Evolutionary conservation across 2,888 invertebrate genomes (phyloP), one percentile per base, ranked within the genome.

Genomic region (Pseudoips prasinana): DNA sequence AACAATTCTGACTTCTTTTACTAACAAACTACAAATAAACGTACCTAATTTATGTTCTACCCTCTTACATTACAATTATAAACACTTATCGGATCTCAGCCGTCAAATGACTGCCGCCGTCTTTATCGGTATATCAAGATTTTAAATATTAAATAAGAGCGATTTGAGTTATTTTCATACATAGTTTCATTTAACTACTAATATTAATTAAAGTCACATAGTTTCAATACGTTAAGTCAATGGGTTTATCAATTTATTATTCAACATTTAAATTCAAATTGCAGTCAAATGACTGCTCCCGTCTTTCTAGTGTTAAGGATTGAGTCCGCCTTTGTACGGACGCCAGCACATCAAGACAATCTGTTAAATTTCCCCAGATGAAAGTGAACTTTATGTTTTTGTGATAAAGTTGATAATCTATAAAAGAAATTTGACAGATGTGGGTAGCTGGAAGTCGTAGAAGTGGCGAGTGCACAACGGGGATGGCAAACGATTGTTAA

Each of bases 101-200:
- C n/a, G n/a, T n/a, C n/a, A n/a, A n/a, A n/a, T n/a, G n/a, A n/a
- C 18, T 18, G 18, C 18, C 18, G 18, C 18, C 18, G 18, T 18
- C 18, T 29, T 29, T 35, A 33, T 39, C 31, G 7, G 25, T 10
- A 25, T 10, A 25, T 4, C 11, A 25, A 25, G 7, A 24, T 8
- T 8, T 8, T 5, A 9, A 5, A 5, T 9, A 8, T 3, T 8
- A 10, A 9, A 24, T 10, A 1, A 24, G 9, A 24, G 17, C 8
- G 6, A 8, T 10, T 7, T 24, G 10, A 10, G 10, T n/a, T 24
- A 11, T 10, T 25, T 2, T n/a, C n/a, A n/a, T n/a, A n/a, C n/a
- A n/a, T n/a, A n/a, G n/a, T n/a, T n/a, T n/a, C n/a, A n/a, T n/a
- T 11, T 8, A 3, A 8, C 8, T 25, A 18, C 18, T 18, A 18